Evolutionary conservation across 2,888 invertebrate genomes (phyloP), one percentile per base, ranked within the genome.

Genomic region (Diloba caeruleocephala): DNA sequence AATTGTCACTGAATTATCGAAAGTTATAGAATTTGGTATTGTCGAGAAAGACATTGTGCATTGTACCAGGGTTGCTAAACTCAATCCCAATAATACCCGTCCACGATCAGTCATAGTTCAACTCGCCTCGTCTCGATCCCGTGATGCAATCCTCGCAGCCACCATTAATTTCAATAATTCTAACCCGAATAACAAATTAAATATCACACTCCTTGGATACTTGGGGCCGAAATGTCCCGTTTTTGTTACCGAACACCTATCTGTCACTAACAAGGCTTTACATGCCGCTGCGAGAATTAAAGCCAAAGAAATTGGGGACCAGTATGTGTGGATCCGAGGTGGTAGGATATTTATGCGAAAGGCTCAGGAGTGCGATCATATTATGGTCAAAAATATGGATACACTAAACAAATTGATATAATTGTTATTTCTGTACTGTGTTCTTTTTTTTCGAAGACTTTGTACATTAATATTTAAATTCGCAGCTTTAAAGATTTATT

Each of bases 61-160:
- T 9, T 36, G 36, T 14, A 14, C 36, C 12, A 36, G 36, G 13
- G 23, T 36, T 9, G 36, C 36, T 23, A 25, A 37, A n/a, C 36
- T 31, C 6, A 31, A 31, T 13, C 31, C 31, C 3, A 14, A 31
- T 31, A 31, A 31, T 31, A 14, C 39, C 2, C 12, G 29, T 7
- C 29, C 39, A 19, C 19, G 39, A 3, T 29, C 39, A 1, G 19
- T 39, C 2, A 8, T 39, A n/a, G n/a, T n/a, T n/a, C n/a, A n/a
- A n/a, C n/a, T n/a, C n/a, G n/a, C n/a, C n/a, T n/a, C n/a, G n/a
- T n/a, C n/a, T n/a, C n/a, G n/a, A n/a, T n/a, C n/a, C n/a, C 29
- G 39, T 9, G 39, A 19, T 9, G 28, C 19, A 29, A 12, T 39
- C 13, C 29, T 29, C 9, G 39, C 29, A n/a, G n/a, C n/a, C 7